Evolutionary conservation across 2,888 invertebrate genomes (phyloP).

Genomic region (Ectobius pallidus): DNA sequence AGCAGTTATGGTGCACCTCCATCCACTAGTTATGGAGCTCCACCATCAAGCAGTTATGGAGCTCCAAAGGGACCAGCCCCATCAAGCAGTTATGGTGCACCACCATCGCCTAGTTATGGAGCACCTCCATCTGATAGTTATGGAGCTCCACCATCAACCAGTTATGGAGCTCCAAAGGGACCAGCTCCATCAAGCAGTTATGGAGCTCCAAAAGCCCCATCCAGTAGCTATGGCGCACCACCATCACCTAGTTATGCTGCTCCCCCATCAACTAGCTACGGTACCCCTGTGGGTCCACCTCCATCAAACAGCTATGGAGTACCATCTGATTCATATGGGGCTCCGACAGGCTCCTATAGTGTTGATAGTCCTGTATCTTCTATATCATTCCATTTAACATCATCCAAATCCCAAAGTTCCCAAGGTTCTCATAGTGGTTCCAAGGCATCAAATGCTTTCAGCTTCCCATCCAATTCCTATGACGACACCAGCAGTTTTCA

Average conservation of each 20-base stretch:
- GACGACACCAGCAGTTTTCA: no score
- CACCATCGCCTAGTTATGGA: not conserved
- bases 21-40: conserved; percentile 44
- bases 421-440: no score
- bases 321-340: conserved; percentile 49
- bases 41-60: conserved; percentile 45
- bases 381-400: no score
- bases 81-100: not conserved
- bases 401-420: no score
- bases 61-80: conserved; percentile 39
- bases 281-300: no score
- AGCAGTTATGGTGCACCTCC: conserved; percentile 39
- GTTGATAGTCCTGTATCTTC: no score
- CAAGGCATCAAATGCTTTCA: no score
- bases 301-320: conserved; percentile 40
- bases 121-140: conserved; percentile 41
- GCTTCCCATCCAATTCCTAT: conserved; percentile 37
- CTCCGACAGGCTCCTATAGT: conserved; percentile 46
- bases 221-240: conserved; percentile 21
- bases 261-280: conserved; percentile 33
- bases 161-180: conserved; percentile 46
- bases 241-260: conserved; percentile 9
- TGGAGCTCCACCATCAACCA: conserved; percentile 48
- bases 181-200: not conserved
- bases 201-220: not conserved